Conservation (phyloP, 2,888 invertebrate species). For the Cosmopolites sordidus region DNA sequence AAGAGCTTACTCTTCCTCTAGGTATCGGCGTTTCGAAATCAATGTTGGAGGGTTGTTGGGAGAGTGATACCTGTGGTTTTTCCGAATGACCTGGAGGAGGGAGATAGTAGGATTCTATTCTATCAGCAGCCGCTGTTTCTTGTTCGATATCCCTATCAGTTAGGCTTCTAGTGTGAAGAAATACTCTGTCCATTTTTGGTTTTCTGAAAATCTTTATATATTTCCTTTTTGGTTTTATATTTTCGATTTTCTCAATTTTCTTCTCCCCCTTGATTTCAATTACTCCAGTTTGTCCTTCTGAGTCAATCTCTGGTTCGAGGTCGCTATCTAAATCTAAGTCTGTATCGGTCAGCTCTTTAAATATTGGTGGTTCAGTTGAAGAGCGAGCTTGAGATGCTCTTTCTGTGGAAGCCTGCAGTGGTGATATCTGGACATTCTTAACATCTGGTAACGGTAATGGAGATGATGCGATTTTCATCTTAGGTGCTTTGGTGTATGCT, state of each 20-base stretch:
- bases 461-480: too few relatives aligned
- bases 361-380: not conserved
- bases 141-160: slow-evolving; percentile 45
- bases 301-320: slow-evolving; percentile 41
- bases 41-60: slow-evolving; percentile 45
- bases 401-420: slow-evolving; percentile 43
- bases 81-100: slow-evolving; percentile 60
- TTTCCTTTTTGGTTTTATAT: not conserved
- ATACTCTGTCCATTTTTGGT: not conserved
- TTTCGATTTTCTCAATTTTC: slow-evolving; percentile 24
- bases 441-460: slow-evolving; percentile 17
- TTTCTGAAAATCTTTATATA: not conserved
- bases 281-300: slow-evolving; percentile 52
- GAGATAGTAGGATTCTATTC: slow-evolving; percentile 67
- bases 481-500: too few relatives aligned
- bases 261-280: slow-evolving; percentile 49
- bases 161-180: slow-evolving; percentile 24
- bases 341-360: not conserved
- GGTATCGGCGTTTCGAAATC: slow-evolving; percentile 42
- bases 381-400: slow-evolving; percentile 22
- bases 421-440: slow-evolving; percentile 41
- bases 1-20: slow-evolving; percentile 6
- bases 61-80: slow-evolving; percentile 30
- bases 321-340: slow-evolving; percentile 29
- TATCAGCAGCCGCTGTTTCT: slow-evolving; percentile 67